phyloP scores from a whole-genome alignment of 1,140 invertebrate species.

The Hydropsyche tenuis region DNA sequence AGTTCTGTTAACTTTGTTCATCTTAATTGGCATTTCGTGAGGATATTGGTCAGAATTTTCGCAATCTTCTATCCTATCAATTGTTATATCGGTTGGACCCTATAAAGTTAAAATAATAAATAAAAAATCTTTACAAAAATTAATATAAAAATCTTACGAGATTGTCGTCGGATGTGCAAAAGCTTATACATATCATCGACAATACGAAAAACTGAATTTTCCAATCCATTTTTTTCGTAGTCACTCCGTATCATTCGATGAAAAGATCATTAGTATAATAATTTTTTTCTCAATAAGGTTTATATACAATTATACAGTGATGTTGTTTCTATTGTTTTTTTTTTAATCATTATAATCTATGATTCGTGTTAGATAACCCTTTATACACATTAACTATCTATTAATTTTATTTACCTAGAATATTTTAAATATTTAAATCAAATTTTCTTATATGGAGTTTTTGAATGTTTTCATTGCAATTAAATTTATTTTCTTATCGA shows the following conservation, averaged over 20 bases:
- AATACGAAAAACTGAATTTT: slow-evolving; percentile 8
- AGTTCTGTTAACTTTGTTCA: slow-evolving; percentile 43
- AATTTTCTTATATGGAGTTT: too few relatives aligned
- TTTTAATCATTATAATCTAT: too few relatives aligned
- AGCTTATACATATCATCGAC: not conserved
- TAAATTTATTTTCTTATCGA: too few relatives aligned
- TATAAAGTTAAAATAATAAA: slow-evolving; percentile 11
- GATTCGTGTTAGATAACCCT: too few relatives aligned
- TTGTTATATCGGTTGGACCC: slow-evolving; percentile 44
- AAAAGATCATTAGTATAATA: too few relatives aligned
- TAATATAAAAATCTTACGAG: not conserved
- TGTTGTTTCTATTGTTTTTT: too few relatives aligned
- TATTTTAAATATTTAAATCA: too few relatives aligned
- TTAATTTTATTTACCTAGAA: too few relatives aligned
- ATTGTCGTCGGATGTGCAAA: not conserved
- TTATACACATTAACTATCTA: too few relatives aligned
- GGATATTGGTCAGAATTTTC: slow-evolving; percentile 40
- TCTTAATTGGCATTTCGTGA: not conserved
- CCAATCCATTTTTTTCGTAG: not conserved
- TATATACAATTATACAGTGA: too few relatives aligned
- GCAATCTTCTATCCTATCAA: slow-evolving; percentile 42
- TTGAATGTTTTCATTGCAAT: too few relatives aligned
- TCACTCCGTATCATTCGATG: not conserved
- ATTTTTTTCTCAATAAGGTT: too few relatives aligned
- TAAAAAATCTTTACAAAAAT: not conserved